These are phyloP conservation scores for Strix aluco DNA, from an alignment of 2,113 vertebrate species.

Conservation along the genomic window DNA sequence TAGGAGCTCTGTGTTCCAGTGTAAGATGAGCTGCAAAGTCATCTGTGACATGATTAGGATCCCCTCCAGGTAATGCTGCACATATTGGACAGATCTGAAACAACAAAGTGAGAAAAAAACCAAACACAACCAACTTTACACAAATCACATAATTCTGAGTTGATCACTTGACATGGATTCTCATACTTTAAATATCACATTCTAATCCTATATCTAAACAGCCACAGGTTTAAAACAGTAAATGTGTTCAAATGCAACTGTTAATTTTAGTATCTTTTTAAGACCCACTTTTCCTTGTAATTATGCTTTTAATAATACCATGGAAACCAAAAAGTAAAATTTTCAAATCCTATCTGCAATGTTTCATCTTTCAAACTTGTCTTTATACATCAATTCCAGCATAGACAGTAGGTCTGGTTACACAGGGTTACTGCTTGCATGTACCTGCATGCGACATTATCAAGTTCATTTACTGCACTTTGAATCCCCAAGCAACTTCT, in stretches of 20 bases:
- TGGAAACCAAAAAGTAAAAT: not conserved
- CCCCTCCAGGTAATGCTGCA: constrained; percentile 97
- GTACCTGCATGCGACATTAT: not conserved
- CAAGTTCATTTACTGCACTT: not conserved
- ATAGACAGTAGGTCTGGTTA: not conserved
- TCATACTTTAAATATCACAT: constrained; percentile 4
- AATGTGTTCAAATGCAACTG: not conserved
- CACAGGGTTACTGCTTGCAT: not conserved
- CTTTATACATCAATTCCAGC: not conserved
- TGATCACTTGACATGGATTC: not conserved
- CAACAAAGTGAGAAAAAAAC: constrained; percentile 17
- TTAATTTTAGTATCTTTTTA: not conserved
- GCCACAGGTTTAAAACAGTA: not conserved
- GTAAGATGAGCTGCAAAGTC: constrained; percentile 99
- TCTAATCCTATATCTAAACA: not conserved
- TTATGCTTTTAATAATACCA: constrained; percentile 22
- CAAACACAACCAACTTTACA: not conserved
- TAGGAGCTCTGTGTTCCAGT: constrained; percentile 99
- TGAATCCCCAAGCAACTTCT: not conserved
- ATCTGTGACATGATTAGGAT: constrained; percentile 99
- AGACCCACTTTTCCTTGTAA: not conserved
- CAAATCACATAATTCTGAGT: not conserved
- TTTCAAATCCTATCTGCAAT: not conserved
- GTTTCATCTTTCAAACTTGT: not conserved
- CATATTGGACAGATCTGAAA: constrained; percentile 99